A percentile compares a stretch with the other conserved stretches of the same genome.
Conservation (phyloP, 2,797 vertebrate genomes). For the Nasua narica region DNA sequence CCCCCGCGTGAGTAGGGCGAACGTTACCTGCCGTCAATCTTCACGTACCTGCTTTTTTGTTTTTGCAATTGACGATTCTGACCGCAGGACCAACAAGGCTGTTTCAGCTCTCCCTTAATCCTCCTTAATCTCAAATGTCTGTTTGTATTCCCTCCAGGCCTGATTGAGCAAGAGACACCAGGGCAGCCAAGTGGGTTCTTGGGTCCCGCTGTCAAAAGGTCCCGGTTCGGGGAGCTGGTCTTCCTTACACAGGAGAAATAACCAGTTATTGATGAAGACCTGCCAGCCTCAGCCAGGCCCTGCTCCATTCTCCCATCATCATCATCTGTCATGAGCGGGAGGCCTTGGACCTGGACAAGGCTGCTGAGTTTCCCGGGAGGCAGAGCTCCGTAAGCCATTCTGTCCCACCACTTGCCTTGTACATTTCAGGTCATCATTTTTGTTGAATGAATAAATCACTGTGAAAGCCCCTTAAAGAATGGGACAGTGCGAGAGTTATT, state of each 20-base stretch:
- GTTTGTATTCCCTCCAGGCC: neutral
- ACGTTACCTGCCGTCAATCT: neutral
- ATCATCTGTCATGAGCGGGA: neutral
- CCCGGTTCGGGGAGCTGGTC: neutral
- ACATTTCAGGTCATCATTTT: neutral
- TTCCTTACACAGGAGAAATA: neutral
- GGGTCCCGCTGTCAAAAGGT: neutral
- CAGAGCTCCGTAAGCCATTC: neutral
- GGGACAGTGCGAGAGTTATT: neutral
- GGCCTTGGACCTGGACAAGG: neutral
- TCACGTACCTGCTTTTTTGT: neutral
- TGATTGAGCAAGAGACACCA: neutral
- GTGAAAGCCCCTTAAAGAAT: neutral
- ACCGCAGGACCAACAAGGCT: neutral
- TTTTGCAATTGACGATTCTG: neutral
- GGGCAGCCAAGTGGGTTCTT: neutral
- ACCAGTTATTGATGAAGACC: neutral
- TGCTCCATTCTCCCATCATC: accelerated
- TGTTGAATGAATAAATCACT: neutral
- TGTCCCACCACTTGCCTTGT: neutral
- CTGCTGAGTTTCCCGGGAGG: neutral
- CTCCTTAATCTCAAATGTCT: neutral
- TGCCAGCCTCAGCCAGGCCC: neutral
- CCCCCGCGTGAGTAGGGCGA: neutral
- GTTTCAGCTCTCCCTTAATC: neutral